Conservation (phyloP, 2,113 vertebrate species). For the Salvator merianae region DNA sequence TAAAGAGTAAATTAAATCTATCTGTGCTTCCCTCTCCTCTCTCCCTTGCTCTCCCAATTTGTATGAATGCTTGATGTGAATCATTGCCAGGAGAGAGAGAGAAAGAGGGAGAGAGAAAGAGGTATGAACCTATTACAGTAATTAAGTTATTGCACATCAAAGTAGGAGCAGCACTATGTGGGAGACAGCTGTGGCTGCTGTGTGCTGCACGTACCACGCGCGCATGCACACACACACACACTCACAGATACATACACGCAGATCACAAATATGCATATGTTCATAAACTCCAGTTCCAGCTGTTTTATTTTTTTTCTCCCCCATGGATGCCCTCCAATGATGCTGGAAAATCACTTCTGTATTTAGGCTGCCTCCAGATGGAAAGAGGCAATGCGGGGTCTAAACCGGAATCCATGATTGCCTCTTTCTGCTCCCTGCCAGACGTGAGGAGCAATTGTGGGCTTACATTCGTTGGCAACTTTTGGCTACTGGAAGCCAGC, state of each 20-base stretch:
- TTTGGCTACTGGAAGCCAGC: too few relatives aligned
- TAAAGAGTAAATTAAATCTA: conserved; percentile 66
- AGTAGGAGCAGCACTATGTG: conserved; percentile 37
- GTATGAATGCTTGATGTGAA: conserved; percentile 49
- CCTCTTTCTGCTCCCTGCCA: too few relatives aligned
- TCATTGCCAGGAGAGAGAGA: conserved; percentile 45
- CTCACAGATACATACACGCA: background rate
- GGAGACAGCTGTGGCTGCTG: conserved; percentile 4
- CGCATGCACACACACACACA: background rate
- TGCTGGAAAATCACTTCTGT: background rate
- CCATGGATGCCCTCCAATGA: accelerated
- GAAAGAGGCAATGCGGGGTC: background rate
- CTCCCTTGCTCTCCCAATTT: conserved; percentile 58
- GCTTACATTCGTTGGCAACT: too few relatives aligned
- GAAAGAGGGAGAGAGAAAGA: background rate
- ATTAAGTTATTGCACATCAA: conserved; percentile 60
- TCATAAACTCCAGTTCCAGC: accelerated
- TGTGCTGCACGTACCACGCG: background rate
- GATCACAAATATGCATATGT: background rate
- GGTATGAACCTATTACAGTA: conserved; percentile 57
- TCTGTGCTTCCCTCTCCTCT: conserved; percentile 58
- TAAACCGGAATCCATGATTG: too few relatives aligned
- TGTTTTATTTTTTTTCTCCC: accelerated
- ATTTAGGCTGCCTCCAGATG: background rate
- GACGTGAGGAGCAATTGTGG: too few relatives aligned